Conservation (phyloP, 2,888 invertebrate species). For the Drosophila rellima region DNA sequence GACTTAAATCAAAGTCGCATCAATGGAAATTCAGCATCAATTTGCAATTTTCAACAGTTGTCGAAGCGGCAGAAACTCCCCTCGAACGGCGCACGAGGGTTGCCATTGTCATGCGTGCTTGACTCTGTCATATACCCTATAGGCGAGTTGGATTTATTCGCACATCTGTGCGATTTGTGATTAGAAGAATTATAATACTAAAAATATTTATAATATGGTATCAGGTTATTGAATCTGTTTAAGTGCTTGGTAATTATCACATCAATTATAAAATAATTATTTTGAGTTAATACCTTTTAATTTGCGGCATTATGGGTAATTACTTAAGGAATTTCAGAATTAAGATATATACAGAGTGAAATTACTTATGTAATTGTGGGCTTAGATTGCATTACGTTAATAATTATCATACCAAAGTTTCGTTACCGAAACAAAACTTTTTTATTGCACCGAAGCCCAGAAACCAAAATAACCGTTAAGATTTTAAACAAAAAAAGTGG, state of each 20-base stretch:
- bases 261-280: neutral
- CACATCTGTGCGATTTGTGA: neutral
- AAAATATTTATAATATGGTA: neutral
- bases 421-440: too few species aligned
- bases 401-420: neutral
- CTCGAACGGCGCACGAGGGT: conserved; percentile 31
- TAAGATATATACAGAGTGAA: neutral
- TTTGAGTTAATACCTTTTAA: neutral
- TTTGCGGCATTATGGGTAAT: neutral
- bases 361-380: neutral
- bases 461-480: too few species aligned
- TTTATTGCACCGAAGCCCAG: too few species aligned
- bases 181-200: neutral
- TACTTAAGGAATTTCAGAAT: neutral
- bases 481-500: too few species aligned
- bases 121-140: conserved; percentile 39
- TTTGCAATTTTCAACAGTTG: conserved; percentile 67
- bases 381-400: neutral
- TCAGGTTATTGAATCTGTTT: neutral
- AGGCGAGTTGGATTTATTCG: neutral
- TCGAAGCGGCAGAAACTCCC: conserved; percentile 38
- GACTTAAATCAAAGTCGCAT: conserved; percentile 45
- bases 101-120: conserved; percentile 52
- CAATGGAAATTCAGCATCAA: conserved; percentile 53
- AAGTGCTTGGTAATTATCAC: neutral